Conservation (phyloP, 2,113 vertebrate species). For the Corythornis madagascariensis region DNA sequence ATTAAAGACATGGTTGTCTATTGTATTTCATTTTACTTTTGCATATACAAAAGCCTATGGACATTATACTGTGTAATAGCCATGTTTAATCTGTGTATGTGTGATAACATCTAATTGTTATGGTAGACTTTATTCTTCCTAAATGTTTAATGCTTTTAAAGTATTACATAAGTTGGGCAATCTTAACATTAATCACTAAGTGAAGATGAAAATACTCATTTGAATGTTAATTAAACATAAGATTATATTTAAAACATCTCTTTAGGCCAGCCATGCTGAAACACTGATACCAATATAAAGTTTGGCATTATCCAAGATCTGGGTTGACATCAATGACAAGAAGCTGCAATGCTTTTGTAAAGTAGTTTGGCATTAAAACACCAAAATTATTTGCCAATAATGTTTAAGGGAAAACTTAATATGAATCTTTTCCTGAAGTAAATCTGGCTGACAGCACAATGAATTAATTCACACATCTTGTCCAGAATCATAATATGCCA, state of each 20-base stretch:
- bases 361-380: conserved; percentile 1
- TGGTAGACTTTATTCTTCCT: neutral
- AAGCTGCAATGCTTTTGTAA: neutral
- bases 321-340: neutral
- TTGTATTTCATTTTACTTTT: neutral
- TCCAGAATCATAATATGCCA: neutral
- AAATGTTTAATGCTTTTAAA: neutral
- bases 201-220: neutral
- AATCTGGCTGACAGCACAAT: neutral
- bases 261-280: neutral
- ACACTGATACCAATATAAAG: neutral
- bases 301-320: neutral
- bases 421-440: neutral
- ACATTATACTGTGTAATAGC: neutral
- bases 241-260: neutral
- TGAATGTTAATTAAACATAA: conserved; percentile 1
- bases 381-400: conserved; percentile 6
- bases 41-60: neutral
- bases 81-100: neutral
- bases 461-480: neutral
- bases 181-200: neutral
- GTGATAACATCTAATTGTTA: neutral
- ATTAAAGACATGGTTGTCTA: neutral
- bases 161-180: neutral
- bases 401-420: conserved; percentile 4